phyloP scores from a whole-genome alignment of 35 echinoderm and acorn worm species.

The Heliocidaris erythrogramma region DNA sequence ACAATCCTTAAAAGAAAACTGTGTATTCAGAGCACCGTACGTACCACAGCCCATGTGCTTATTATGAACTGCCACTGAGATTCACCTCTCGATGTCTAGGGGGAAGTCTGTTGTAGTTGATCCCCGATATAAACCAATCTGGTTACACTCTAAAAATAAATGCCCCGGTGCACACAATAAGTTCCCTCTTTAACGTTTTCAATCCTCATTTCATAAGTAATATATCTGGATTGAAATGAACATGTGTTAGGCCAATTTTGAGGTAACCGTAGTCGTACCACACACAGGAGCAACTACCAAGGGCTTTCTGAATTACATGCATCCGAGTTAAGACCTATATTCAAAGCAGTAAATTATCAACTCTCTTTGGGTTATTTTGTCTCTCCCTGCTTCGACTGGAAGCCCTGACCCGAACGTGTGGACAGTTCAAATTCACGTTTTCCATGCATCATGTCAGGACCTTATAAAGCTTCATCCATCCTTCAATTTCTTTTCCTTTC shows the following conservation, averaged over 20 bases:
- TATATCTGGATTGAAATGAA: constrained; percentile 9
- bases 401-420: neutral
- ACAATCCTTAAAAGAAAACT: neutral
- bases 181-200: constrained; percentile 22
- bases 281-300: constrained; percentile 32
- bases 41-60: neutral
- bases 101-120: too few relatives aligned
- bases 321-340: neutral
- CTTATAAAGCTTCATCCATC: neutral
- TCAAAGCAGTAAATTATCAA: constrained; percentile 30
- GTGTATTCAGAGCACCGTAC: neutral
- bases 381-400: neutral
- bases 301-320: constrained; percentile 27
- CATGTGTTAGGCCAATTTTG: constrained; percentile 30
- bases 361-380: neutral
- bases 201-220: neutral
- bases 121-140: neutral
- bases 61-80: neutral
- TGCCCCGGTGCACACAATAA: neutral
- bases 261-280: neutral
- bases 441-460: neutral
- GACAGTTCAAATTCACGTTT: neutral
- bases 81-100: too few relatives aligned
- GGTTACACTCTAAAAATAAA: neutral
- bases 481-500: neutral